Base-by-base conservation (phyloP, 2,113 vertebrate species). In the Microtus richardsoni region DNA sequence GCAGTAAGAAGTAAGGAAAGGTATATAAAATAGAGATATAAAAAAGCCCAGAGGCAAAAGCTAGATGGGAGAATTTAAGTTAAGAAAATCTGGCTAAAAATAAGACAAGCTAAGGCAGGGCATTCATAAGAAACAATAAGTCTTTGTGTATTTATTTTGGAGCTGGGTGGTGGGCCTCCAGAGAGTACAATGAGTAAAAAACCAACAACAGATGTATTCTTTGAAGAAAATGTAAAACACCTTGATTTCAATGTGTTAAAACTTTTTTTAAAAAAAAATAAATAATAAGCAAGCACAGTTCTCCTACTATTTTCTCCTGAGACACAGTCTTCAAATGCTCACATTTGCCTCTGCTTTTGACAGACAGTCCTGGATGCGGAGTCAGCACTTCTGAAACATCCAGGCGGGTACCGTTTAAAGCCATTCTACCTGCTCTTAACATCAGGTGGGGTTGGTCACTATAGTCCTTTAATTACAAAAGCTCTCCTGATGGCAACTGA, bases 381-480 rank as follows among this genome's bases (percentile, higher is more conserved):
- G 10, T 22, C 44, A 1, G 0, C 2, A 11, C 30, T 33, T 54
- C 26, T 33, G 16, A 26, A 24, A 8, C 0, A 12, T 47, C 7
- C 10, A 16, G 22, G 7, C 10, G 4, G 28, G 9, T 4, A 1
- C 2, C 4, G 3, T 47, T 41, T 13, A 17, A 41, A 89, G 84
- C 0, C 9, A 7, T 2, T 39, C 19, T 7, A 2, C 2, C 33
- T 6, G 9, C 1, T 22, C 47, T 6, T 28, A 47, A 4, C 22
- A 28, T 22, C 3, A 13, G 41, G 52, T 84, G 24, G 7, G 10
- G 24, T 4, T n/a, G 26, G 7, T 47, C 19, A 5, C 12, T 68
- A 52, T 1, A 19, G 11, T 10, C 9, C 77, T 88, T 28, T 54
- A 21, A 77, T 24, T 3, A 14, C 5, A 28, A 14, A 7, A 11